Conservation (phyloP, 2,888 invertebrate genomes). For the Aquatica leii region DNA sequence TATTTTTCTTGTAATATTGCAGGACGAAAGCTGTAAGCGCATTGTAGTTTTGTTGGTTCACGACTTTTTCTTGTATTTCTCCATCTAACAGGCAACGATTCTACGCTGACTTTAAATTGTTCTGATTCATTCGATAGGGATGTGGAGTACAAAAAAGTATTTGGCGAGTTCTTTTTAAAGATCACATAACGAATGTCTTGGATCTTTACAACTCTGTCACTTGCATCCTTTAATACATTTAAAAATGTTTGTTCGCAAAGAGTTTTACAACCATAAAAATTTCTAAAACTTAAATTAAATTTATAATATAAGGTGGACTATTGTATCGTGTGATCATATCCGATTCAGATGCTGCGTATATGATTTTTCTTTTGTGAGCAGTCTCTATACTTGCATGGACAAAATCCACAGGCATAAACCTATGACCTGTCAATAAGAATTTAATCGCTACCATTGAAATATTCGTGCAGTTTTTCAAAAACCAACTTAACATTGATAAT, state of each 20-base stretch:
- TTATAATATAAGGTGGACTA: not conserved
- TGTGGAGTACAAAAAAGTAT: too few species aligned
- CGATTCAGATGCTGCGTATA: not conserved
- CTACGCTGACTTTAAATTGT: too few species aligned
- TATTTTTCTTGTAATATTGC: not conserved
- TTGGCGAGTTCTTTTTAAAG: too few species aligned
- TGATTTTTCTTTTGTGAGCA: not conserved
- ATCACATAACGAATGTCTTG: not conserved
- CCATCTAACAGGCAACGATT: not conserved
- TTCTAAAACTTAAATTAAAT: not conserved
- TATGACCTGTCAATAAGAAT: not conserved
- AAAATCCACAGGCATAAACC: not conserved
- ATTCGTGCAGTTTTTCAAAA: not conserved
- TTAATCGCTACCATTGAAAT: not conserved
- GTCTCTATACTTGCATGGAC: constrained; percentile 2
- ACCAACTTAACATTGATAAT: constrained; percentile 1
- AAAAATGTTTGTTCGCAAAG: not conserved
- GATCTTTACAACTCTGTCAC: not conserved
- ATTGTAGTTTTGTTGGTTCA: not conserved
- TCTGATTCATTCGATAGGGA: too few species aligned
- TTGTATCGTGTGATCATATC: not conserved
- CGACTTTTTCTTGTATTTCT: constrained; percentile 6
- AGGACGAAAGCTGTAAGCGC: not conserved
- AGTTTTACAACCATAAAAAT: constrained; percentile 3
- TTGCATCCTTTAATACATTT: not conserved